Base-by-base conservation (phyloP, 2,797 vertebrate genomes). In the Caiman crocodilus region DNA sequence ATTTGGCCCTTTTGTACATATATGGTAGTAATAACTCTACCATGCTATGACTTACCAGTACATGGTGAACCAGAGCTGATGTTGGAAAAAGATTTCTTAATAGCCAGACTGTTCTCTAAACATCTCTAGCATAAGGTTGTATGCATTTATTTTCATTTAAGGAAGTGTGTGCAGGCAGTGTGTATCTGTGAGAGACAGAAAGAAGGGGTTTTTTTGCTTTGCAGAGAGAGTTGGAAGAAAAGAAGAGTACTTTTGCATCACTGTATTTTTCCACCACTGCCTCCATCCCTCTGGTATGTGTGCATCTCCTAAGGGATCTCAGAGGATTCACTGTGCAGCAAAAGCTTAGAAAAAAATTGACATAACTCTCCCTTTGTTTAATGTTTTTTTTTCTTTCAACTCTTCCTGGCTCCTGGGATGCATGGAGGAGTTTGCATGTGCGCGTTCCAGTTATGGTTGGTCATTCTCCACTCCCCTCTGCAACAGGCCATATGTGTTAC, bases 231-330 rank as follows among this genome's bases (percentile, higher is more conserved):
- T 57, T 0, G 1, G 26, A 56, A 8, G 2, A 23, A 50, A 50
- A 25, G 69, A 26, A 23, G 14, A 25, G 69, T 50, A 14, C 18
- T 73, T 73, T 71, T 71, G 35, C 69, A 26, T 2, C 14, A 79
- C 87, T 0, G 0, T 30, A 77, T 79, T 85, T 26, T 4, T 78
- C 18, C 26, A n/a, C 1, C 1, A 4, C 7, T 4, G 1, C 9
- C 74, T 78, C 14, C 21, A 12, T 21, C 42, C 57, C 25, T 28
- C 2, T 0, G 63, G 60, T 60, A 50, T 26, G 5, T 2, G 0
- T 18, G 0, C 0, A 1, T 50, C 18, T 28, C 30, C 10, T 7
- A 55, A 5, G 18, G 18, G 80, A 60, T 0, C 1, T 0, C 0
- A 85, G 63, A 20, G 67, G 28, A 58, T 12, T 50, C 65, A 30